Evolutionary conservation across 2,888 invertebrate species (phyloP), one percentile per base, ranked within the genome.

Genomic region (Aphelenchoides bicaudatus): DNA sequence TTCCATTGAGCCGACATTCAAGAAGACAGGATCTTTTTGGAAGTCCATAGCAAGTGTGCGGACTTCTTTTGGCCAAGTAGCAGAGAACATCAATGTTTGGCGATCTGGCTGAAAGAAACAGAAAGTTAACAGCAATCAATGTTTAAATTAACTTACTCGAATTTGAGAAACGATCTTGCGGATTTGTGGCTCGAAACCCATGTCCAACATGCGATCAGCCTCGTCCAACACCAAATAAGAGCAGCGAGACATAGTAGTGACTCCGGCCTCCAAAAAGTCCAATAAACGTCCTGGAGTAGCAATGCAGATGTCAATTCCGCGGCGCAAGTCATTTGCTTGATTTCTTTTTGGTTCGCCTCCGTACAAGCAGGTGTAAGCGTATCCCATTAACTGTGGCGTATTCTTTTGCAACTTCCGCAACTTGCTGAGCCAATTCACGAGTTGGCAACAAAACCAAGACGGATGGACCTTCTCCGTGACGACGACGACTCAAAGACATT

Each of bases 61-160:
- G 1, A 94, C 94, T 83, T 96, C 96, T 78, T 91, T 92, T 0
- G 96, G 96, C 96, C 96, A 96, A 0, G 96, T 98, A 0, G 96
- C 96, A 34, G 92, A 93, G 91, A 93, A 96, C 96, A 96, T 98
- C 47, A 65, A 46, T 10, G 66, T 56, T 34, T 65, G 66, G 25
- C 67, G 66, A 31, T 67, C 67, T 2, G 63, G 67, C 67, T 65
- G 21, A 47, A 65, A 61, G 19, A 2, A 16, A 49, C 21, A 4
- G 21, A 49, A 6, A 5, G 13, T 5, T 48, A 3, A 8, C 39
- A 10, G 53, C 6, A 8, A 8, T 5, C 2, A 25, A 30, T 34
- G 6, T 16, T 1, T n/a, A 19, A 62, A 8, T 23, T 10, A 27
- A 58, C 51, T 25, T 58, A 61, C 61, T 3, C 65, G 48, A 37